Percentiles rank a stretch among this genome's conserved stretches.
phyloP scores from a whole-genome alignment of 2,113 vertebrate genomes.

The Cavia porcellus region DNA sequence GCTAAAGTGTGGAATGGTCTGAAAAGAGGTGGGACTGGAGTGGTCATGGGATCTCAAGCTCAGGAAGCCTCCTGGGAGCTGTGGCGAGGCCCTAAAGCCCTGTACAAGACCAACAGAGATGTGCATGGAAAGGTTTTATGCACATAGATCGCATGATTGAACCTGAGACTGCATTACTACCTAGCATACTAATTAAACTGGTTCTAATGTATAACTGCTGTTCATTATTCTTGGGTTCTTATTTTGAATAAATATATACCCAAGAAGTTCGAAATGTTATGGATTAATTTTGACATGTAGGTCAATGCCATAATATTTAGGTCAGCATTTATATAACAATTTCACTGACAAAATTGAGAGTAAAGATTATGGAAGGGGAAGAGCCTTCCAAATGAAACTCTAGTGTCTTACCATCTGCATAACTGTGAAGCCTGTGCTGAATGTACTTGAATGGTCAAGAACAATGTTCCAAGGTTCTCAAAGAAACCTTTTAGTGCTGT shows the following conservation, averaged over 20 bases:
- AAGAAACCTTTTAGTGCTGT: not conserved
- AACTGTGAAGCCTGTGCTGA: not conserved
- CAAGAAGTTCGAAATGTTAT: not conserved
- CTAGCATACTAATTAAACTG: not conserved
- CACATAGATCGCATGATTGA: not conserved
- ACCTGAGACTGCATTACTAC: not conserved
- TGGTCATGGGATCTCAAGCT: not conserved
- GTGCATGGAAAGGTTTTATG: not conserved
- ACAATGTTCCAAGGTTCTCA: not conserved
- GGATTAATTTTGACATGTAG: not conserved
- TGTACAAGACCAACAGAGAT: not conserved
- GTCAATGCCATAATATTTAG: not conserved
- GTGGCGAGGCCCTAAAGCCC: rapidly evolving
- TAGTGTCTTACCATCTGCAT: not conserved
- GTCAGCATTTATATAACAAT: not conserved
- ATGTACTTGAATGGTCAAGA: not conserved
- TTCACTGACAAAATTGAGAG: not conserved
- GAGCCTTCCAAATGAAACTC: not conserved
- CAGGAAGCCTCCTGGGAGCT: rapidly evolving
- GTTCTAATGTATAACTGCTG: not conserved
- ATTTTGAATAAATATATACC: not conserved
- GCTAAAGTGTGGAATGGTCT: not conserved
- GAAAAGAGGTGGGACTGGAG: not conserved
- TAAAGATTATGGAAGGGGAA: not conserved
- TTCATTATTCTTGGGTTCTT: not conserved